phyloP scores from a whole-genome alignment of 2,888 invertebrate genomes.

The Trachelus troglodyta region DNA sequence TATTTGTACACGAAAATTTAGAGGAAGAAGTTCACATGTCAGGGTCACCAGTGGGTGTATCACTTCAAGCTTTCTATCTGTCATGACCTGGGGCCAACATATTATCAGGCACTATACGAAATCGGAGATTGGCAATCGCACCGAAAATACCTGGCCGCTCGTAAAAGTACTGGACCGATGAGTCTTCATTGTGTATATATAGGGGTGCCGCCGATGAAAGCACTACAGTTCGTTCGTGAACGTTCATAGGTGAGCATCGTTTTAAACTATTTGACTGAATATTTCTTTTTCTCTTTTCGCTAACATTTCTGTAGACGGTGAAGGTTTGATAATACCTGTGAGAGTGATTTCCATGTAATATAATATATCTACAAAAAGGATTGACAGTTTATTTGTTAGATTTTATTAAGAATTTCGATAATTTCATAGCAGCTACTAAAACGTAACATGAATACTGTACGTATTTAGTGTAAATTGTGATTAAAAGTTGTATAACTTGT shows the following conservation, averaged over 20 bases:
- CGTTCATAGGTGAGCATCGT: slow-evolving; percentile 57
- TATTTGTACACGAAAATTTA: neutral
- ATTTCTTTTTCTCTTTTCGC: slow-evolving; percentile 9
- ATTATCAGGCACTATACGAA: slow-evolving; percentile 20
- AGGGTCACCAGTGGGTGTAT: neutral
- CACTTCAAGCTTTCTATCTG: neutral
- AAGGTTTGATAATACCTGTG: neutral
- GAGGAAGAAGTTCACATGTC: neutral
- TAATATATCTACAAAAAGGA: neutral
- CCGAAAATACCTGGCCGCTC: slow-evolving; percentile 41
- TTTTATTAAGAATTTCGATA: slow-evolving; percentile 4
- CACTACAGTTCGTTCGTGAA: slow-evolving; percentile 58
- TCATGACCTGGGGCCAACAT: slow-evolving; percentile 15
- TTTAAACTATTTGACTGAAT: slow-evolving; percentile 15
- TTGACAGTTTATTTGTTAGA: neutral
- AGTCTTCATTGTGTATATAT: slow-evolving; percentile 61
- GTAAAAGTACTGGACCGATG: slow-evolving; percentile 46
- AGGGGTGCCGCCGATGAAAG: slow-evolving; percentile 51
- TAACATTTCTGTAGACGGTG: neutral
- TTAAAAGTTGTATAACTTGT: neutral
- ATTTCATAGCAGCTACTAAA: neutral
- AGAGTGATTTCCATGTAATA: neutral
- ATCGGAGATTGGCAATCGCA: slow-evolving; percentile 28
- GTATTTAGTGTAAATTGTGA: neutral
- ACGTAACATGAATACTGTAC: neutral